phyloP scores from a whole-genome alignment of 1,140 invertebrate genomes.

The Drosophila willistoni region DNA sequence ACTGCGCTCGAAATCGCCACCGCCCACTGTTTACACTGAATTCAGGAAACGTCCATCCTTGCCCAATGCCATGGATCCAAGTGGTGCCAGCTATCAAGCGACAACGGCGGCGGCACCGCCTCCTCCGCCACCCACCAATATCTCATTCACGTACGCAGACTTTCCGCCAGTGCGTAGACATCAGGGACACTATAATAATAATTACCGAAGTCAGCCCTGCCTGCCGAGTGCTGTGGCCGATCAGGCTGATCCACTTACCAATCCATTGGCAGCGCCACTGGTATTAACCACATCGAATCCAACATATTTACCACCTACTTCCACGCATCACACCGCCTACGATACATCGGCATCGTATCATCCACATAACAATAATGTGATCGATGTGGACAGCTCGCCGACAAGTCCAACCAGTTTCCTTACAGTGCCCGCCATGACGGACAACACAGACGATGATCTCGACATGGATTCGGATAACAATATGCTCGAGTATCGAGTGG shows the following conservation, averaged over 20 bases:
- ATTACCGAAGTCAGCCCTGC: constrained; percentile 75
- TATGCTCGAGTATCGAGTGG: constrained; percentile 85
- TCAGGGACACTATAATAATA: constrained; percentile 35
- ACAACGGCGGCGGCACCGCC: constrained; percentile 3
- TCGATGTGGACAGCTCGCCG: constrained; percentile 53
- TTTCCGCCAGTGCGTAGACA: constrained; percentile 35
- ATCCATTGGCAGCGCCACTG: constrained; percentile 69
- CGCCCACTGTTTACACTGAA: constrained; percentile 43
- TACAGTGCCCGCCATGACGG: constrained; percentile 60
- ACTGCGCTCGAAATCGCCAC: constrained; percentile 50
- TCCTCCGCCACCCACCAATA: constrained; percentile 72
- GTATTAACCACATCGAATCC: constrained; percentile 73
- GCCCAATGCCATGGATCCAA: constrained; percentile 76
- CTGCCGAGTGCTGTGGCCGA: constrained; percentile 57
- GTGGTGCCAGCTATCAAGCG: constrained; percentile 13
- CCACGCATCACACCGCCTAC: constrained; percentile 29
- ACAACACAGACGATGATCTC: constrained; percentile 78
- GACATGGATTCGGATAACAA: constrained; percentile 78
- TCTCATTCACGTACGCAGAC: constrained; percentile 74
- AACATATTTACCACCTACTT: constrained; percentile 48
- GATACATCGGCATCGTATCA: no score
- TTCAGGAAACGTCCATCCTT: constrained; percentile 76
- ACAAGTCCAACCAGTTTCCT: constrained; percentile 69
- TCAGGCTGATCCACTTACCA: constrained; percentile 62
- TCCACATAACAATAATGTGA: constrained; percentile 54